Base-by-base conservation (phyloP, 2,797 vertebrate species). In the Danio kyathit region DNA sequence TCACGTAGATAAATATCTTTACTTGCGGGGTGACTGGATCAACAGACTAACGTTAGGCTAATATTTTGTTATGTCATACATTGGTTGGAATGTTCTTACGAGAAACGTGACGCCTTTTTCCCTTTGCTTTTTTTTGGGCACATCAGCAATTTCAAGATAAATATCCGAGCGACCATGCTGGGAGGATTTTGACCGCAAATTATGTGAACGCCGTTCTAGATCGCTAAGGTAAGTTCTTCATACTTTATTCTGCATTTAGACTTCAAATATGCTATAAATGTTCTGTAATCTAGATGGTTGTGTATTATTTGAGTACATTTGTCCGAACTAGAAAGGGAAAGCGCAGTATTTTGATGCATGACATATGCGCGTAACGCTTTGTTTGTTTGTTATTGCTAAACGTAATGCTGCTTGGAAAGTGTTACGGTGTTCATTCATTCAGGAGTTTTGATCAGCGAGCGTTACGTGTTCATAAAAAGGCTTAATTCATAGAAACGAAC, bases 171-270 rank as follows among this genome's bases (percentile, higher is more conserved):
- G 90, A 91, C 89, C 88, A 90, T 91, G 92, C 90, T 94, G 86
- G 88, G 88, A 89, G 86, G 88, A 91, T 87, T 90, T 90, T 80
- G 87, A 88, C 89, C 86, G 17, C 85, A 85, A 93, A 94, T 91
- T 86, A 95, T 93, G 93, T 94, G 93, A 95, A 84, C 91, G 70
- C 90, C 76, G 87, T 90, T 91, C 84, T 90, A 88, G 86, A 91
- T 85, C 86, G 48, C 82, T 87, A 78, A 90, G 93, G 94, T 95
- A 87, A 94, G 93, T 5, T 61, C 29, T 56, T 89, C 4, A 8
- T 67, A 29, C 29, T 29, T 7, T 9, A 19, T 6, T 29, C 9
- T 19, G 5, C 4, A 1, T 51, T 69, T 14, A 40, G 4, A 16
- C 43, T n/a, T 5, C 2, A 10, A 29, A 49, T 51, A 40, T 44